These are phyloP conservation scores for Odontamblyopus lacepedii DNA, from an alignment of 2,797 vertebrate species.

Conservation along the genomic window DNA sequence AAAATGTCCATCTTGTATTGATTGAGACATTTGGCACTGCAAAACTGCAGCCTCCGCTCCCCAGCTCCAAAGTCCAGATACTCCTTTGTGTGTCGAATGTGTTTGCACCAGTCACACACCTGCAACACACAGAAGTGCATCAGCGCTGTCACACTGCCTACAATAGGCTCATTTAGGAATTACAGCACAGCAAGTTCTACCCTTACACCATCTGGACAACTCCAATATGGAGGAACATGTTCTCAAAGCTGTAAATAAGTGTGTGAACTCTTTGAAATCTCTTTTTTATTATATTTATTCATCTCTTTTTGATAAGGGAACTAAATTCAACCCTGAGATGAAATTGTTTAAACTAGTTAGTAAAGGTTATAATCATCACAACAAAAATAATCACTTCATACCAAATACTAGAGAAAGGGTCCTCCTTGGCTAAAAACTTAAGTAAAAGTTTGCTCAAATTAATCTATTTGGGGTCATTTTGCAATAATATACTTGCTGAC, in stretches of 20 bases:
- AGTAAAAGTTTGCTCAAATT: not conserved
- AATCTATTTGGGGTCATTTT: not conserved
- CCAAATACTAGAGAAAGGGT: not conserved
- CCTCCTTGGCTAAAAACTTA: not conserved
- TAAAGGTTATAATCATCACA: no score
- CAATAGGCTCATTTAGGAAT: conserved; percentile 27
- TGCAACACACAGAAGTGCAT: conserved; percentile 71
- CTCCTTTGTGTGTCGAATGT: conserved; percentile 99
- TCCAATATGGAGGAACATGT: no score
- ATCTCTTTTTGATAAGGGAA: not conserved
- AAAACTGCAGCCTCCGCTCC: conserved; percentile 98
- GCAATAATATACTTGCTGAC: conserved; percentile 1
- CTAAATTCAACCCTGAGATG: not conserved
- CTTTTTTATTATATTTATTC: not conserved
- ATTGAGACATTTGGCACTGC: conserved; percentile 99
- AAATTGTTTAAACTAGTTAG: not conserved
- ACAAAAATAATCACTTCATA: no score
- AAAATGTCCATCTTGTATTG: conserved; percentile 99
- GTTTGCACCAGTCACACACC: conserved; percentile 99
- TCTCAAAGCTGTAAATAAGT: not conserved
- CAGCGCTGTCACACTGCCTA: conserved; percentile 30
- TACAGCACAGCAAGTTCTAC: conserved; percentile 32
- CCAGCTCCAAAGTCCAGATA: conserved; percentile 99
- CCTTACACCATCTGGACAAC: conserved; percentile 46
- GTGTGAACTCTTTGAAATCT: not conserved